Conservation (phyloP, 2,888 invertebrate genomes). For the Cheilosia urbana region DNA sequence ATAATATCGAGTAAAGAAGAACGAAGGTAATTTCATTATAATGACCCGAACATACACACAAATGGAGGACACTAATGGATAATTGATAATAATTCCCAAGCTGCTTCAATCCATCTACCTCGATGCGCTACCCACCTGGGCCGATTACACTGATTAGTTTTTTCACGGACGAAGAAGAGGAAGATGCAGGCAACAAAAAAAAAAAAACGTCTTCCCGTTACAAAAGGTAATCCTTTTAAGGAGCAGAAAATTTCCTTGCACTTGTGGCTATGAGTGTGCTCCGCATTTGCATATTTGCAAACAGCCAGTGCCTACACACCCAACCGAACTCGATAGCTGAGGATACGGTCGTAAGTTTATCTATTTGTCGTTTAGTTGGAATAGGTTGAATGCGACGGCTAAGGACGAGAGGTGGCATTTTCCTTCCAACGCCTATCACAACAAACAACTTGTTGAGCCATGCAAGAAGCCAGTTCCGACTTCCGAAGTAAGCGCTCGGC, state of each 20-base stretch:
- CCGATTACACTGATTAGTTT: slow-evolving; percentile 1
- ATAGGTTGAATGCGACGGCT: not conserved
- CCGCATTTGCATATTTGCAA: slow-evolving; percentile 43
- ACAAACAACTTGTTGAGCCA: slow-evolving; percentile 72
- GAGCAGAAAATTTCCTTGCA: slow-evolving; percentile 30
- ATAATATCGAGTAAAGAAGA: slow-evolving; percentile 42
- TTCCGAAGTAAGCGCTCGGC: slow-evolving; percentile 1
- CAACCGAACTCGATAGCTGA: not conserved
- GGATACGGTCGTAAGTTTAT: slow-evolving; percentile 10
- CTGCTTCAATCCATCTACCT: not conserved
- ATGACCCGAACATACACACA: slow-evolving; percentile 22
- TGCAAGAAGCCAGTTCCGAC: slow-evolving; percentile 2
- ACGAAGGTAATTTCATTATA: slow-evolving; percentile 51
- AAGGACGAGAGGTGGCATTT: not conserved
- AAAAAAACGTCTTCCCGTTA: not conserved
- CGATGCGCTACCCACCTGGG: not conserved
- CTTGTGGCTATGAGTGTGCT: slow-evolving; percentile 18
- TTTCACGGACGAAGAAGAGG: not conserved
- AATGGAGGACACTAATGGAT: slow-evolving; percentile 11
- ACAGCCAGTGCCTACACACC: not conserved
- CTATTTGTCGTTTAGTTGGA: slow-evolving; percentile 15
- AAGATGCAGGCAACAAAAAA: not conserved
- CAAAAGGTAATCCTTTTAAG: slow-evolving; percentile 36
- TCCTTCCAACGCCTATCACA: slow-evolving; percentile 51
- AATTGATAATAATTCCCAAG: slow-evolving; percentile 22